Evolutionary conservation across 2,113 vertebrate species (phyloP), one percentile per base, ranked within the genome.

Genomic region (Menidia beryllina): DNA sequence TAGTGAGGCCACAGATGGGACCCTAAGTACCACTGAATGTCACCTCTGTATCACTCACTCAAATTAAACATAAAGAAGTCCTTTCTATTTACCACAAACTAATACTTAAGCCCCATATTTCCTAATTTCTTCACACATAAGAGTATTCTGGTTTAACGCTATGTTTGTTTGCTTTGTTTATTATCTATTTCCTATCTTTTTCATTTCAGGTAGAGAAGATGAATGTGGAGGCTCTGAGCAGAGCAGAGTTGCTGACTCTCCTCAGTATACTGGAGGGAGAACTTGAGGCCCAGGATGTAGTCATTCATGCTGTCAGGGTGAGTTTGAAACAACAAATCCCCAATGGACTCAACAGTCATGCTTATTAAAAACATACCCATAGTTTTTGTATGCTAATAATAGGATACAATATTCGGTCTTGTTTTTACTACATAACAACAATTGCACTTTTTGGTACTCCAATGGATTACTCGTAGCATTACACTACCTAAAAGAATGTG

Each of bases 151-250:
- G 77, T 61, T 20, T 60, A 0, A 45, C 64, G 53, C 17, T n/a
- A n/a, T 1, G 17, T 26, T 17, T 1, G 30, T 57, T 56, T 72
- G 20, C 9, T 60, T 55, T 11, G 63, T 59, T 66, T 19, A 41
- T 55, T 19, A 30, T 27, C 9, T 6, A 30, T 54, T 54, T 39
- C 2, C 14, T 43, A 7, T 75, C 26, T 75, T 12, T 67, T 10
- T 65, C 15, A 48, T 49, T 25, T 50, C 11, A 97, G 96, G 91
- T 92, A 91, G 94, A 95, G 94, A 98, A 92, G 90, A 99, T 99
- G 97, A 96, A 99, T 93, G 94, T 99, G 91, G 98, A 99, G 94
- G 97, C 96, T 88, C 96, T 99, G 82, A 98, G 96, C 94, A 96
- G 96, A 86, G 93, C 95, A 49, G 97, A 99, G 90, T 95, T 99